Evolutionary conservation across 2,113 vertebrate species (phyloP), one percentile per base, ranked within the genome.

Genomic region (Limnothrissa miodon): DNA sequence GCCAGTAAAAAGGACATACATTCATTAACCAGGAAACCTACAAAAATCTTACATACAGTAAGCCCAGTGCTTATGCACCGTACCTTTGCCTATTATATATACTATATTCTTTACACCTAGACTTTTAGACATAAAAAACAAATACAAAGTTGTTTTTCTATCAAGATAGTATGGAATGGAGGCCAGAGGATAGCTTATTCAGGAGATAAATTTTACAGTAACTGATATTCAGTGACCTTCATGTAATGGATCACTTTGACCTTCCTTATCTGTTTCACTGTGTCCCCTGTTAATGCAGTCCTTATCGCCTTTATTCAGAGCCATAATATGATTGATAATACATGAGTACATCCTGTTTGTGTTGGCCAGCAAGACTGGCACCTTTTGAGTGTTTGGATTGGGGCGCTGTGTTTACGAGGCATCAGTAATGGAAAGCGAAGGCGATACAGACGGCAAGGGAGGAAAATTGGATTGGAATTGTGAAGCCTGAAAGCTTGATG

Each of bases 391-490:
- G 45, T 33, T 13, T 53, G 66, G 78, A 81, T 66, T 78, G 29
- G 42, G 78, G 78, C 29, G 74, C 80, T 39, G 51, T 86, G 85
- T 88, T 84, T 82, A 83, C 56, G 70, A 59, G 74, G 70, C 44
- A 0, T 6, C 36, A 9, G 56, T 84, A 83, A 88, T 82, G 15
- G 56, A 84, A 84, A 81, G 66, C 25, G 39, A 74, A 45, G 62
- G 78, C 56, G 87, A 86, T 74, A 48, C 66, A 39, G 44, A 83
- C 70, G 25, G 83, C 80, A 74, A 74, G 70, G 85, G 85, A n/a
- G 25, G 39, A 48, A 85, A 88, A 88, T 85, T 81, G 83, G 85
- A 83, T 83, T 86, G 78, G 86, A 88, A 82, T 80, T 66, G 80
- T 39, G 45, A 45, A 53, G 74, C 78, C 53, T 11, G 23, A 36